Conservation (phyloP, 1,140 invertebrate species). For the Sitophilus oryzae region DNA sequence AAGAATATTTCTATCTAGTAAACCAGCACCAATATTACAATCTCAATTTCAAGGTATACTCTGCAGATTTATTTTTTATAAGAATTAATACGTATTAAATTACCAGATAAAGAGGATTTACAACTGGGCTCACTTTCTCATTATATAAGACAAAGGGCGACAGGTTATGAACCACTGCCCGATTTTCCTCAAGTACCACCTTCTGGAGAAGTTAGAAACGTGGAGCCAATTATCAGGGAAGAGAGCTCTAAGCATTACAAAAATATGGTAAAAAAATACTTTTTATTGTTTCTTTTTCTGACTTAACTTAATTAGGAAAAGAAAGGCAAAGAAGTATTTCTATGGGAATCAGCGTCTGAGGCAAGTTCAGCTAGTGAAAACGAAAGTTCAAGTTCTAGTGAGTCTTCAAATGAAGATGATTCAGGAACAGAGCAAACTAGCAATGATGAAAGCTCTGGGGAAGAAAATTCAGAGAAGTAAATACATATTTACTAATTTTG, state of each 20-base stretch:
- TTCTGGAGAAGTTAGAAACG: constrained; percentile 72
- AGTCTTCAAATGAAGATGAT: constrained; percentile 29
- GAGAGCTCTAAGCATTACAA: constrained; percentile 29
- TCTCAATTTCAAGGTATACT: constrained; percentile 59
- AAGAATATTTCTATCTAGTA: constrained; percentile 83
- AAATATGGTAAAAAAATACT: constrained; percentile 22
- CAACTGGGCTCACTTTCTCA: constrained; percentile 95
- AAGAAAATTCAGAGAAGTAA: constrained; percentile 27
- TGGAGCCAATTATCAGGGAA: constrained; percentile 50
- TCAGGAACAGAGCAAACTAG: constrained; percentile 30
- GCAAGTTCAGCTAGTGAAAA: constrained; percentile 26
- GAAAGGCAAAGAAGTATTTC: constrained; percentile 32
- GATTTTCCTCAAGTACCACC: constrained; percentile 73
- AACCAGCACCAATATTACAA: constrained; percentile 75
- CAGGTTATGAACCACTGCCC: constrained; percentile 85
- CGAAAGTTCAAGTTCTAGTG: constrained; percentile 24
- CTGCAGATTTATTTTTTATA: constrained; percentile 1
- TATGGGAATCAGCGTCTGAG: constrained; percentile 32
- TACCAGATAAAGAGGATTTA: constrained; percentile 71
- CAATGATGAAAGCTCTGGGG: constrained; percentile 32
- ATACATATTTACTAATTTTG: neutral
- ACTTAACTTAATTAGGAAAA: constrained; percentile 26
- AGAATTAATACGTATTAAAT: constrained; percentile 9
- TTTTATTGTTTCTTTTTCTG: constrained; percentile 1
- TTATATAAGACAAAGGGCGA: constrained; percentile 79